Evolutionary conservation across 2,888 invertebrate species (phyloP).

Genomic region (Tanytarsus gracilentus): DNA sequence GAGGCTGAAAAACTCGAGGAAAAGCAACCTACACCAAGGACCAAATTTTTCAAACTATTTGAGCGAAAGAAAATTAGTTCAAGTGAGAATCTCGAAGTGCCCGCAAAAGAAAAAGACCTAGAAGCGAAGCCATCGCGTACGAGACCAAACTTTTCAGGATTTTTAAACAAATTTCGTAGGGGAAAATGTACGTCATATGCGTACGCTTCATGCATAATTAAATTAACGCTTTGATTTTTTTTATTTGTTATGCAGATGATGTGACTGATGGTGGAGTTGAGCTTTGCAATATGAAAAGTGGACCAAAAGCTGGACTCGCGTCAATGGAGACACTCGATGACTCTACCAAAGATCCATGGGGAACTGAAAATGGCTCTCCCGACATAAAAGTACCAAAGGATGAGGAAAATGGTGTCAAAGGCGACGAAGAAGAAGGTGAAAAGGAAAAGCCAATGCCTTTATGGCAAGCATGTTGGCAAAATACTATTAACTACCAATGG

Average conservation of each 20-base stretch:
- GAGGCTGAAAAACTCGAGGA: slow-evolving; percentile 29
- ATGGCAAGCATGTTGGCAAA: slow-evolving; percentile 42
- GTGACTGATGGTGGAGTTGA: slow-evolving; percentile 48
- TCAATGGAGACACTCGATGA: slow-evolving; percentile 77
- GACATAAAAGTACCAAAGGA: slow-evolving; percentile 55
- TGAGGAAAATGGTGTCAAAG: slow-evolving; percentile 44
- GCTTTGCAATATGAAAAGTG: slow-evolving; percentile 47
- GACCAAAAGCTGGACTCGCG: slow-evolving; percentile 60
- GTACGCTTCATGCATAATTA: neutral
- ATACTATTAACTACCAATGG: slow-evolving; percentile 56
- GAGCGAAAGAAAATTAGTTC: slow-evolving; percentile 15
- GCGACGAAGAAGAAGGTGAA: slow-evolving; percentile 41
- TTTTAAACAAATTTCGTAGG: neutral
- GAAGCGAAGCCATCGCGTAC: slow-evolving; percentile 8
- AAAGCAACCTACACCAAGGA: slow-evolving; percentile 19
- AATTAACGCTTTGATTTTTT: slow-evolving; percentile 34
- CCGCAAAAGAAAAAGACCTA: slow-evolving; percentile 2
- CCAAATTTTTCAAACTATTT: slow-evolving; percentile 6
- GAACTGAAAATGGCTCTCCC: slow-evolving; percentile 41
- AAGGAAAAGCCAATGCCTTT: slow-evolving; percentile 36
- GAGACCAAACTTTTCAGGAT: neutral
- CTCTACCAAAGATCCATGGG: slow-evolving; percentile 54
- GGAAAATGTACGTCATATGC: neutral
- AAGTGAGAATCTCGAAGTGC: neutral
- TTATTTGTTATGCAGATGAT: slow-evolving; percentile 49